These are phyloP conservation scores for Dryocosmus kuriphilus DNA, from an alignment of 2,888 invertebrate species.

Conservation along the genomic window DNA sequence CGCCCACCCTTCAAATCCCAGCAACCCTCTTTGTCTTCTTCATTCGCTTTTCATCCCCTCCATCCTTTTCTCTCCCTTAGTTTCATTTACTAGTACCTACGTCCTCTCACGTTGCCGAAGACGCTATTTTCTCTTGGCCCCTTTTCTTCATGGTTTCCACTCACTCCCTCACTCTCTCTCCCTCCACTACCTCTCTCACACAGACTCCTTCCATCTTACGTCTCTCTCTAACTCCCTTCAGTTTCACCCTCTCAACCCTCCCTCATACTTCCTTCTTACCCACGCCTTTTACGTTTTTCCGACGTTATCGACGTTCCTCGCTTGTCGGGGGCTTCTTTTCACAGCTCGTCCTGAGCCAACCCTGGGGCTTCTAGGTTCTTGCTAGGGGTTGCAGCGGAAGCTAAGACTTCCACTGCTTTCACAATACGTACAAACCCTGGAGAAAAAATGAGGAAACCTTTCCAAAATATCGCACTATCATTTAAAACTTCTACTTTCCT, in stretches of 20 bases:
- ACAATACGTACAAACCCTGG: neutral
- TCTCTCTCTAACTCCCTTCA: constrained; percentile 47
- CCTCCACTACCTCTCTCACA: constrained; percentile 48
- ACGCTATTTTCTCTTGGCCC: constrained; percentile 70
- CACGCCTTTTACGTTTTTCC: constrained; percentile 74
- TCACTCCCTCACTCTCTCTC: too few species aligned
- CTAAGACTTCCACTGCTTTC: constrained; percentile 45
- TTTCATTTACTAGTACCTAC: constrained; percentile 51
- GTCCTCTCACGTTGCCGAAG: constrained; percentile 74
- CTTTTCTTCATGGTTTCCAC: constrained; percentile 46
- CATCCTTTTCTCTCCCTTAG: constrained; percentile 68
- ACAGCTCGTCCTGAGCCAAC: constrained; percentile 57
- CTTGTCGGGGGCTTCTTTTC: constrained; percentile 68
- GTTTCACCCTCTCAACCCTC: constrained; percentile 50
- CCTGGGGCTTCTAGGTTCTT: constrained; percentile 27
- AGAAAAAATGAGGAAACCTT: neutral
- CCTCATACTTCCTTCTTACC: constrained; percentile 56
- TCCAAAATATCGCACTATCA: neutral
- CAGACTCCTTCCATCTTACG: constrained; percentile 38
- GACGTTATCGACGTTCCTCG: constrained; percentile 75
- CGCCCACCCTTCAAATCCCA: constrained; percentile 50
- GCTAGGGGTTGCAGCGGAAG: constrained; percentile 47
- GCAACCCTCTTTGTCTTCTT: constrained; percentile 76
- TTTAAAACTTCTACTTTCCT: neutral
- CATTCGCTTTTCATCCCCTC: constrained; percentile 69